Percentiles rank a stretch among this genome's conserved stretches.
Conservation (phyloP, 1,140 invertebrate genomes). For the Panagrolaimus sp. region DNA sequence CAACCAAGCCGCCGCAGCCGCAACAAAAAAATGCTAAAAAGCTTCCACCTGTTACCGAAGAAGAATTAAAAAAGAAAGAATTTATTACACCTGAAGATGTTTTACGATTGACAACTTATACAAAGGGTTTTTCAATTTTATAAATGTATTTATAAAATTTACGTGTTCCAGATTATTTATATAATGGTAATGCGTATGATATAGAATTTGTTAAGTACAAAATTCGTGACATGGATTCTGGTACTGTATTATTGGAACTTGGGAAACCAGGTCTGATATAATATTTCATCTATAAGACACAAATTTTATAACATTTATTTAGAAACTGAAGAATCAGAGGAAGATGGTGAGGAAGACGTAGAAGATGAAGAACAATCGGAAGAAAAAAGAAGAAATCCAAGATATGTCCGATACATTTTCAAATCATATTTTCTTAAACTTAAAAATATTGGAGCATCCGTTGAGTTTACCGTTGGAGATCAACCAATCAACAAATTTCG, state of each 20-base stretch:
- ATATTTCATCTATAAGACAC: too few species aligned
- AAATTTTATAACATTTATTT: background rate
- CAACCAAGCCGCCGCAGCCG: background rate
- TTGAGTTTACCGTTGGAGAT: constrained; percentile 89
- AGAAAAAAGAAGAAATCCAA: constrained; percentile 61
- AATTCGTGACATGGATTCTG: constrained; percentile 87
- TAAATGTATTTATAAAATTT: background rate
- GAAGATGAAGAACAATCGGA: constrained; percentile 27
- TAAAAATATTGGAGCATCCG: constrained; percentile 91
- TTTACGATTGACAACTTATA: constrained; percentile 48
- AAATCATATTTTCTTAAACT: constrained; percentile 67
- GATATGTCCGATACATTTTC: constrained; percentile 94
- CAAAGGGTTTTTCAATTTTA: constrained; percentile 36
- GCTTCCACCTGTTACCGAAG: constrained; percentile 43
- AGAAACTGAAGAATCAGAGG: background rate
- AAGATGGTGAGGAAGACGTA: constrained; percentile 17
- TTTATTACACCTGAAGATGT: constrained; percentile 54
- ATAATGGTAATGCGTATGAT: constrained; percentile 87
- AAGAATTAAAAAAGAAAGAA: constrained; percentile 39
- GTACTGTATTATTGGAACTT: constrained; percentile 88
- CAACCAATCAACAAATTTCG: constrained; percentile 86
- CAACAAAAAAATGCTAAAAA: background rate
- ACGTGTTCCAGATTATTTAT: constrained; percentile 74
- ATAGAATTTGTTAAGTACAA: constrained; percentile 97
- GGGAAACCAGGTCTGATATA: constrained; percentile 69